Percentiles rank a stretch among this genome's conserved stretches.
These are phyloP conservation scores for Galemys pyrenaicus DNA, from an alignment of 2,113 vertebrate species.

Conservation along the genomic window DNA sequence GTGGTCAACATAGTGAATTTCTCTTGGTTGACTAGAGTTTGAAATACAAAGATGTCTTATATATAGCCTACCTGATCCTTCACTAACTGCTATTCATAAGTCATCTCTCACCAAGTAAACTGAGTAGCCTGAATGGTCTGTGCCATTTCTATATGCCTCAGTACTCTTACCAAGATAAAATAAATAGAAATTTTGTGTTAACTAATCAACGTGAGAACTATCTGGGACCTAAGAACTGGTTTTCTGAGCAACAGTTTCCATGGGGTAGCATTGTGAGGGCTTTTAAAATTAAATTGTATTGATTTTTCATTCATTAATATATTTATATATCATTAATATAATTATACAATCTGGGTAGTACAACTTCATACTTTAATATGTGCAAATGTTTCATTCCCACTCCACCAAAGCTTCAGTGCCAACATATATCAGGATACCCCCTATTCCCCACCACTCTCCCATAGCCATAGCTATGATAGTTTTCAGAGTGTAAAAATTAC, in stretches of 20 bases:
- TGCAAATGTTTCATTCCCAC: no score
- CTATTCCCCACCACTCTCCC: no score
- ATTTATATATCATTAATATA: no score
- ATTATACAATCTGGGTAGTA: no score
- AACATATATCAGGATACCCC: no score
- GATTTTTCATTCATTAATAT: no score
- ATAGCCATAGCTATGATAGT: no score
- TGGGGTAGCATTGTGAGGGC: neutral
- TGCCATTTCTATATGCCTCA: neutral
- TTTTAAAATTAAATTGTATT: no score
- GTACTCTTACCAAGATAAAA: neutral
- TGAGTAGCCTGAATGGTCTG: neutral
- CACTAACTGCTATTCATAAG: neutral
- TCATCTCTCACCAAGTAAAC: neutral
- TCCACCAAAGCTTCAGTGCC: no score
- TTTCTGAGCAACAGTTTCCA: neutral
- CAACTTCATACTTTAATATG: no score
- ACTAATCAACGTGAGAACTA: neutral
- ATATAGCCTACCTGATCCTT: neutral
- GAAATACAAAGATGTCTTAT: neutral
- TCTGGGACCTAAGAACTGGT: neutral
- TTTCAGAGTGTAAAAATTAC: no score
- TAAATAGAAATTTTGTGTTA: constrained; percentile 5
- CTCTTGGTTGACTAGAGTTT: neutral
- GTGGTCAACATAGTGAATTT: neutral